Evolutionary conservation across 1,140 invertebrate species (phyloP).

Genomic region (Neodiprion virginianus): DNA sequence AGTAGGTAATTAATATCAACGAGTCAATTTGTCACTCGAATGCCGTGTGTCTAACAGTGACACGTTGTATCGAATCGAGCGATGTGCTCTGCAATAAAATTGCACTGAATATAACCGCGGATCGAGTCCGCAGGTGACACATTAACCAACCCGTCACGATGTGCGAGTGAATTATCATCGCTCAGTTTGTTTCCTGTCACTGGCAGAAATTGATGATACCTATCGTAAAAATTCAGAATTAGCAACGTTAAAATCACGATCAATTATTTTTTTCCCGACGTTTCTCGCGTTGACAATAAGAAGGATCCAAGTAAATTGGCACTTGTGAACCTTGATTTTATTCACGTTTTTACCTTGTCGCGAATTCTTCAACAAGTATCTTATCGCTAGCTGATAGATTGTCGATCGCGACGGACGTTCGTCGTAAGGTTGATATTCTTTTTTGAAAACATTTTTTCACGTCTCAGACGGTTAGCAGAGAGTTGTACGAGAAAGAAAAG

Average conservation of each 20-base stretch:
- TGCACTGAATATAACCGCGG: not conserved
- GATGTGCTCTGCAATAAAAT: not conserved
- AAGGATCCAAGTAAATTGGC: too few species aligned
- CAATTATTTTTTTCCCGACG: too few species aligned
- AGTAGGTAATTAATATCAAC: not conserved
- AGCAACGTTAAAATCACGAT: too few species aligned
- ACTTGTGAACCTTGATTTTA: too few species aligned
- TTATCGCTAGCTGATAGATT: too few species aligned
- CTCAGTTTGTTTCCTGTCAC: not conserved
- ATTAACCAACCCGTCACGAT: not conserved
- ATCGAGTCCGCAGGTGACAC: not conserved
- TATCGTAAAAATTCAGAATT: not conserved
- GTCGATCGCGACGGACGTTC: too few species aligned
- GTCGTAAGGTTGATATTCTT: not conserved
- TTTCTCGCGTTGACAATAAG: too few species aligned
- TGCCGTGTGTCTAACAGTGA: not conserved
- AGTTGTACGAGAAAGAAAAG: not conserved
- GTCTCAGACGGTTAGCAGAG: not conserved
- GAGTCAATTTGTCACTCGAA: not conserved
- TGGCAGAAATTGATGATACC: not conserved
- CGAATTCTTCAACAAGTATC: too few species aligned
- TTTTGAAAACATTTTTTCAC: conserved; percentile 5
- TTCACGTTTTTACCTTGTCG: too few species aligned
- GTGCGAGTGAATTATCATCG: not conserved
- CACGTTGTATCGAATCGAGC: not conserved